Base-by-base conservation (phyloP, 64 coral and sea anemone species). In the Stichodactyla mertensii region DNA sequence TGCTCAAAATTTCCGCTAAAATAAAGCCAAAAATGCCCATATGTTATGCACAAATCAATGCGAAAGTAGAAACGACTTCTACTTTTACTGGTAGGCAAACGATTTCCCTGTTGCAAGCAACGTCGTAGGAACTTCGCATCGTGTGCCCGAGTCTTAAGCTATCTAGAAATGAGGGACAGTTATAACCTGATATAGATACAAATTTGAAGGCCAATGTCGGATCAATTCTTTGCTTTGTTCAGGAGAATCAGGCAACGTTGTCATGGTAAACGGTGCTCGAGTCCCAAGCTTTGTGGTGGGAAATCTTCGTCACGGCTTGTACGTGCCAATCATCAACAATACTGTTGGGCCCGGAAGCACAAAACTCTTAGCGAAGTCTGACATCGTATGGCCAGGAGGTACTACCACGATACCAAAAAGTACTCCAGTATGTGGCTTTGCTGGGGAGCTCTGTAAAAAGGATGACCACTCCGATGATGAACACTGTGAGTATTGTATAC, bases 211-310 rank as follows among this genome's bases (percentile, higher is more conserved):
- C 11, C 24, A 74, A 31, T 31, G 2, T 27, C 10, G 36, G 22
- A 66, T 2, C 62, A 10, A 11, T 2, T 31, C 12, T 31, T 27
- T 74, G 24, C 0, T 74, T 81, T 18, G 18, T 52, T 15, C 52
- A 94, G 93, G 93, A 66, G 77, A 85, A 27, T 94, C 93, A 6
- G 93, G 93, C 23, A 11, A 71, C 16, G 82, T 94, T 45, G 62
- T 82, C 22, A 94, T 90, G 69, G 77, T 86, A 10, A 88, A 94
- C 52, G 93, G 93, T 15, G 85, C 55, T 13, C 79, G 93, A 64
- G 86, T 94, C 54, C 93, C 93, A 12, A 78, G 87, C 55, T 91
- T 94, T 58, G 93, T 91, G 12, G 86, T 94, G 55, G 93, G 93
- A 0, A 94, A 94, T 64, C 22, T 94, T 56, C 85, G 55, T 15